Percentiles rank a stretch among this genome's conserved stretches.
Conservation (phyloP, 2,888 invertebrate species). For the Temnothorax rugatulus region DNA sequence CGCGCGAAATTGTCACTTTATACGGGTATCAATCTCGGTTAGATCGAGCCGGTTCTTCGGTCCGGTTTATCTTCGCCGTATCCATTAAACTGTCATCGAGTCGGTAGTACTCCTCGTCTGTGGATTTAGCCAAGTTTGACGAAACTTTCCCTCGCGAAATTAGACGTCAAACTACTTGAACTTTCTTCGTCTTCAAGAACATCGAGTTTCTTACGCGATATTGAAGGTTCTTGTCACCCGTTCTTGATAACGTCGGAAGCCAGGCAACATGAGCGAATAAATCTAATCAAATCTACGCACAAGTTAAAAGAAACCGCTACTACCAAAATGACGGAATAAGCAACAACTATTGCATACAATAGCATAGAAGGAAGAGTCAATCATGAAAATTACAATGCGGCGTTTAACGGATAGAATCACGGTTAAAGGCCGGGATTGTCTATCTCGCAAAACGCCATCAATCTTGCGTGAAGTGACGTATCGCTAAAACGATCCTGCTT, state of each 20-base stretch:
- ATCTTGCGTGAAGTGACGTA: conserved; percentile 30
- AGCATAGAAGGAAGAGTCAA: neutral
- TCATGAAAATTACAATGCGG: neutral
- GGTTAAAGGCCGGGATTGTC: conserved; percentile 23
- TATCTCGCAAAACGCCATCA: conserved; percentile 28
- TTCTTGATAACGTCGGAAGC: neutral
- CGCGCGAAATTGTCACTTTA: neutral
- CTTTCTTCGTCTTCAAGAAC: conserved; percentile 5
- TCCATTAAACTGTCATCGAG: conserved; percentile 75
- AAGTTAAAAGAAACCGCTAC: neutral
- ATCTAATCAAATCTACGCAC: neutral
- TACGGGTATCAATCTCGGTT: conserved; percentile 69
- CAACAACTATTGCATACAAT: neutral
- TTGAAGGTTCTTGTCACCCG: conserved; percentile 13
- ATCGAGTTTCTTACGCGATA: conserved; percentile 20
- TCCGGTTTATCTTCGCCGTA: conserved; percentile 64
- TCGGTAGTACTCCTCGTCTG: conserved; percentile 40
- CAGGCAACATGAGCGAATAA: neutral
- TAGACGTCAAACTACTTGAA: conserved; percentile 56
- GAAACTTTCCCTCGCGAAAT: conserved; percentile 66
- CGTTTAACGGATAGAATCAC: conserved; percentile 6
- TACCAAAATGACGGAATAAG: neutral
- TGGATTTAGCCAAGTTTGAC: conserved; percentile 66
- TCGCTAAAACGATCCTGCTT: conserved; percentile 42
- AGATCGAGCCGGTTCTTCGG: conserved; percentile 60